Evolutionary conservation across 1,140 invertebrate species (phyloP).

Genomic region (Copidosoma floridanum): DNA sequence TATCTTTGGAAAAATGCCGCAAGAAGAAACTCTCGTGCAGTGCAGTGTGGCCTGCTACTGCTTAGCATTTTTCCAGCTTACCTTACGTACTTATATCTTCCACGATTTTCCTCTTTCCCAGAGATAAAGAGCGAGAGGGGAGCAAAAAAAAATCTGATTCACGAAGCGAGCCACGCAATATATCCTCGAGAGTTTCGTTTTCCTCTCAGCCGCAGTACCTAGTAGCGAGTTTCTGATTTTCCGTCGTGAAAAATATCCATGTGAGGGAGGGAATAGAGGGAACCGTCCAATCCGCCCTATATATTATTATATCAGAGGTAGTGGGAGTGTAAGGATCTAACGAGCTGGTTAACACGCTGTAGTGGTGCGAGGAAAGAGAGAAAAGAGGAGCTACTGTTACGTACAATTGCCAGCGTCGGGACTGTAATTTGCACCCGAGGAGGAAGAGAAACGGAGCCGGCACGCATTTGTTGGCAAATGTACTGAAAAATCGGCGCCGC

Average conservation of each 20-base stretch:
- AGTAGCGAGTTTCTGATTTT: background rate
- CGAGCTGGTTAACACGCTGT: conserved; percentile 24
- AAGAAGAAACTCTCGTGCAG: too few relatives aligned
- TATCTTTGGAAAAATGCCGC: conserved; percentile 37
- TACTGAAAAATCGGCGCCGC: conserved; percentile 41
- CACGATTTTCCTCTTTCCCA: too few relatives aligned
- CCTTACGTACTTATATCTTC: background rate
- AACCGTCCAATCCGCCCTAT: background rate
- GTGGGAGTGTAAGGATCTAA: conserved; percentile 13
- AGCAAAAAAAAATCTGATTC: conserved; percentile 6
- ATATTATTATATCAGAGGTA: background rate
- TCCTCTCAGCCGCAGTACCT: conserved; percentile 2
- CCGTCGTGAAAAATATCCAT: background rate
- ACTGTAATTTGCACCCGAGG: conserved; percentile 33
- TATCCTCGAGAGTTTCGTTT: conserved; percentile 2
- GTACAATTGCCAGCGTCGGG: conserved; percentile 26
- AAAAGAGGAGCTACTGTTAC: conserved; percentile 25
- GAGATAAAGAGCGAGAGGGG: too few relatives aligned
- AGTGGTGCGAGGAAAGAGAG: background rate
- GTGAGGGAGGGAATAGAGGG: background rate
- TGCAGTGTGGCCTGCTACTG: background rate
- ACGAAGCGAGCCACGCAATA: background rate
- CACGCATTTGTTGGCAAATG: conserved; percentile 37
- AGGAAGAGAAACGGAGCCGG: conserved; percentile 3
- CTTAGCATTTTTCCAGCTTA: conserved; percentile 1